Conservation (phyloP, 2,113 vertebrate genomes). For the Neodon shergylaensis region DNA sequence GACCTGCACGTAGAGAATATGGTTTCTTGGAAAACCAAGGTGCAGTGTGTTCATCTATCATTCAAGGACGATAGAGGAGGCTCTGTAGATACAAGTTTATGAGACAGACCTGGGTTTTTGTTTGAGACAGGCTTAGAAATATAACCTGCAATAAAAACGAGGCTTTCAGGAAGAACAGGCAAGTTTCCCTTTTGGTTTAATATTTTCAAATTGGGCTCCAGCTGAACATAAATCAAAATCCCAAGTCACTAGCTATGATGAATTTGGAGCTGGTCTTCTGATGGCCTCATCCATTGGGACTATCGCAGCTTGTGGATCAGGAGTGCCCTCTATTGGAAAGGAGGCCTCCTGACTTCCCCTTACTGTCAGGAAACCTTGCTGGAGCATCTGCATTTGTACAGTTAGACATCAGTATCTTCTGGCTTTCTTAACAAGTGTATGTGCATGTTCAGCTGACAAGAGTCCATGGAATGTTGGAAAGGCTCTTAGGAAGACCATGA, state of each 20-base stretch:
- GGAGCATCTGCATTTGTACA: not conserved
- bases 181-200: not conserved
- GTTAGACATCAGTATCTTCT: not conserved
- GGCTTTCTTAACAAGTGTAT: not conserved
- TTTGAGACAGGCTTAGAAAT: not conserved
- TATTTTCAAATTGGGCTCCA: constrained; percentile 34
- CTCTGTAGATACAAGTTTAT: not conserved
- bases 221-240: constrained; percentile 53
- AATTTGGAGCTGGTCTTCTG: constrained; percentile 14
- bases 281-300: not conserved
- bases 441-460: not conserved
- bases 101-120: not conserved
- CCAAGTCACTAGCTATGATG: not conserved
- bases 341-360: constrained; percentile 14
- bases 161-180: not conserved
- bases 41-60: not conserved
- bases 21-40: not conserved
- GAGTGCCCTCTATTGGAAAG: constrained; percentile 32
- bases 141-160: not conserved
- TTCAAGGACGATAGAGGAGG: not conserved
- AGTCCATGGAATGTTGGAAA: not conserved
- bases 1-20: not conserved
- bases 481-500: not conserved
- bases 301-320: not conserved
- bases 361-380: not conserved